Conservation (phyloP, 1,140 invertebrate species). For the Mya arenaria region DNA sequence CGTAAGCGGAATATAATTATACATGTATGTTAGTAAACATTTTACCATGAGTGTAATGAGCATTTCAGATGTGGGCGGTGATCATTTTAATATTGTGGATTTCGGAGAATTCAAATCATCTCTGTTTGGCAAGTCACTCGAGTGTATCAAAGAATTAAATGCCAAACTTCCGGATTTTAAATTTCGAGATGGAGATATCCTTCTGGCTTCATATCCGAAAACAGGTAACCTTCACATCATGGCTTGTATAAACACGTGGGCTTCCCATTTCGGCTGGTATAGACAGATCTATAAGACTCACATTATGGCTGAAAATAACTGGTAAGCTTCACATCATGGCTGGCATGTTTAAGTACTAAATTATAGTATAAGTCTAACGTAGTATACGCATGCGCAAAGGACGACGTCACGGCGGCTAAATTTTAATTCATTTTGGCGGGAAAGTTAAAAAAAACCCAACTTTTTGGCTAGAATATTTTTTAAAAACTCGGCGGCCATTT, state of each 20-base stretch:
- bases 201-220: slow-evolving; percentile 38
- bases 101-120: slow-evolving; percentile 33
- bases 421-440: no score
- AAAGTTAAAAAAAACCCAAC: no score
- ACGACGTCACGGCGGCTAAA: no score
- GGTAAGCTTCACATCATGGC: not conserved
- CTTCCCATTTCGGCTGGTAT: not conserved
- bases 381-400: no score
- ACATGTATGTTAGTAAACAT: no score
- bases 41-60: slow-evolving; percentile 20
- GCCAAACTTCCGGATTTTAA: slow-evolving; percentile 3
- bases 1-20: no score
- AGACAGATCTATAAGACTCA: not conserved
- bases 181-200: slow-evolving; percentile 21
- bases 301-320: not conserved
- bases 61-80: slow-evolving; percentile 20
- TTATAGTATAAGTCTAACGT: not conserved
- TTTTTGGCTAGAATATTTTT: no score
- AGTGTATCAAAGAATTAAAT: slow-evolving; percentile 19
- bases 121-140: not conserved
- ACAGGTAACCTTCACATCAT: not conserved
- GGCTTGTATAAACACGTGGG: not conserved
- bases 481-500: no score
- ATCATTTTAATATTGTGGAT: slow-evolving; percentile 5
- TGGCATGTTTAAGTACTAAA: not conserved